Conservation (phyloP, 2,888 invertebrate genomes). For the Drosophila infuscata region DNA sequence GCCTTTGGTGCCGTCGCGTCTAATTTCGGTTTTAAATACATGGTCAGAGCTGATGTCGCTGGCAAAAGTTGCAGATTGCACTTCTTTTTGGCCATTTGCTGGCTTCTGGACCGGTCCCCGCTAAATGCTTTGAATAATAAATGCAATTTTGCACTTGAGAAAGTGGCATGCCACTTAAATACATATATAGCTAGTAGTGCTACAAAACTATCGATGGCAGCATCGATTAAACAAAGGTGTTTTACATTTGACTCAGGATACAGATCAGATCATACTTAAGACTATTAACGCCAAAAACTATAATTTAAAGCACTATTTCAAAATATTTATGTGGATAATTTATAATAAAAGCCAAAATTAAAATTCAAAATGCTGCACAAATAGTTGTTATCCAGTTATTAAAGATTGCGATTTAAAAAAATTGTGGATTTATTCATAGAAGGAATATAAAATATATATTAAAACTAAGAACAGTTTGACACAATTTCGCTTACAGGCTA, state of each 20-base stretch:
- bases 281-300: background rate
- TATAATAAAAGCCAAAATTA: background rate
- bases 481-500: slow-evolving; percentile 70
- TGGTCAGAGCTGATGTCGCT: slow-evolving; percentile 63
- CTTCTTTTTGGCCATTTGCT: slow-evolving; percentile 38
- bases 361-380: background rate
- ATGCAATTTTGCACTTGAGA: slow-evolving; percentile 32
- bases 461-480: slow-evolving; percentile 70
- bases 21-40: slow-evolving; percentile 77
- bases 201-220: background rate
- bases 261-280: background rate
- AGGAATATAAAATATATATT: slow-evolving; percentile 48
- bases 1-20: slow-evolving; percentile 63
- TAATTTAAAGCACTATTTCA: background rate
- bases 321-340: background rate
- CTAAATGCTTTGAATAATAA: slow-evolving; percentile 64
- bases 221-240: background rate
- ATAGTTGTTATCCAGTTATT: background rate
- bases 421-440: slow-evolving; percentile 68
- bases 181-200: background rate
- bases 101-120: slow-evolving; percentile 11
- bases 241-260: background rate
- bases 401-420: slow-evolving; percentile 38
- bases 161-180: slow-evolving; percentile 2
- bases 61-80: slow-evolving; percentile 69